Percentiles rank a stretch among this genome's conserved stretches.
Evolutionary conservation across 2,888 invertebrate genomes (phyloP).

Genomic region (Nycteola revayana): DNA sequence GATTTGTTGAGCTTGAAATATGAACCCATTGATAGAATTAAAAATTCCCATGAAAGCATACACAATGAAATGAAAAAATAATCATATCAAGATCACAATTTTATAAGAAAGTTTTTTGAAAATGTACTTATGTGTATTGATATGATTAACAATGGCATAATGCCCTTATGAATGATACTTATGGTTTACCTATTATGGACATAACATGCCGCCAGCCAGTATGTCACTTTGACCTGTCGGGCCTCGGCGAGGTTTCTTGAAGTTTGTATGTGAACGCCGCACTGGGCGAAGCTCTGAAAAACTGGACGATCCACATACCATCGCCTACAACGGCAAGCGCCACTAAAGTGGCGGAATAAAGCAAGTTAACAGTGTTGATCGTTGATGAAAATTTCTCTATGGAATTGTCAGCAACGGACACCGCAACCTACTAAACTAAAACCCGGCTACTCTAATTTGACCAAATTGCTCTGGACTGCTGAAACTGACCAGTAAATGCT

Average conservation of each 20-base stretch:
- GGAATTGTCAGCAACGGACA: slow-evolving; percentile 79
- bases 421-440: slow-evolving; percentile 64
- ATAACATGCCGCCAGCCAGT: slow-evolving; percentile 75
- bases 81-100: slow-evolving; percentile 50
- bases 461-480: slow-evolving; percentile 60
- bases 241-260: slow-evolving; percentile 67
- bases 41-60: slow-evolving; percentile 22
- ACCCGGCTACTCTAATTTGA: slow-evolving; percentile 45
- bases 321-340: slow-evolving; percentile 78
- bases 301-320: slow-evolving; percentile 82
- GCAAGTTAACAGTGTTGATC: slow-evolving; percentile 68
- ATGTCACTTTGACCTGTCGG: slow-evolving; percentile 74
- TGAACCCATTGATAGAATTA: slow-evolving; percentile 11
- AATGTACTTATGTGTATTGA: slow-evolving; percentile 55
- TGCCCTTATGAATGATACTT: slow-evolving; percentile 80
- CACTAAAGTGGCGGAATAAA: slow-evolving; percentile 63
- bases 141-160: slow-evolving; percentile 60
- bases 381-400: slow-evolving; percentile 73
- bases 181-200: slow-evolving; percentile 79
- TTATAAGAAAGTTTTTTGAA: slow-evolving; percentile 33
- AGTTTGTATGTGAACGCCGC: slow-evolving; percentile 74
- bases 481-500: slow-evolving; percentile 48
- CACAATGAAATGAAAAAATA: slow-evolving; percentile 56
- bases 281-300: slow-evolving; percentile 80
- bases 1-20: slow-evolving; percentile 7